phyloP scores from a whole-genome alignment of 2,888 invertebrate genomes.

The Eueremaeus valkanovi region DNA sequence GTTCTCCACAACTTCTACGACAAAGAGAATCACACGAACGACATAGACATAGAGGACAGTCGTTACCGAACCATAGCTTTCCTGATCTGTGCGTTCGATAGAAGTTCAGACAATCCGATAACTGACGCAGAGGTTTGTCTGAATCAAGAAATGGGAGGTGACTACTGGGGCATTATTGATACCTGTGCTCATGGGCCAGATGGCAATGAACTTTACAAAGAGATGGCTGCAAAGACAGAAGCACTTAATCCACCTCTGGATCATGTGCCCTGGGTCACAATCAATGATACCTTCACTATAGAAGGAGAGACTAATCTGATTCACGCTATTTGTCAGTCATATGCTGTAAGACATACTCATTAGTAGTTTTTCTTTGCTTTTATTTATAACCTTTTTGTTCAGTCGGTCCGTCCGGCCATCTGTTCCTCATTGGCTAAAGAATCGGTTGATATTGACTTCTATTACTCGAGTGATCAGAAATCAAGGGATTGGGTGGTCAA shows the following conservation, averaged over 20 bases:
- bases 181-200: constrained; percentile 29
- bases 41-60: background rate
- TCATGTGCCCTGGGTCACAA: constrained; percentile 22
- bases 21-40: background rate
- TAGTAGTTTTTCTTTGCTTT: background rate
- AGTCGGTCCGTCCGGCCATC: constrained; percentile 16
- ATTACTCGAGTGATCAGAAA: constrained; percentile 22
- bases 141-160: constrained; percentile 21
- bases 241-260: background rate
- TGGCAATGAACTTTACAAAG: constrained; percentile 8
- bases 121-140: constrained; percentile 10
- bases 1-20: constrained; percentile 31
- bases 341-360: background rate
- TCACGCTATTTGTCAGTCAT: constrained; percentile 32
- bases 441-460: constrained; percentile 1
- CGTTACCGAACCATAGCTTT: constrained; percentile 19
- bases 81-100: constrained; percentile 23
- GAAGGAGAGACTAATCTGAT: constrained; percentile 25
- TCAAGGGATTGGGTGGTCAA: background rate
- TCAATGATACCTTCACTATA: background rate
- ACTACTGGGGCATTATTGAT: constrained; percentile 6
- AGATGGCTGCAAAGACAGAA: constrained; percentile 25
- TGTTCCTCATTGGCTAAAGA: constrained; percentile 21
- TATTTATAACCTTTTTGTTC: background rate
- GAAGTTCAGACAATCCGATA: background rate